phyloP scores from a whole-genome alignment of 2,113 vertebrate genomes.

The Rhizomys pruinosus region DNA sequence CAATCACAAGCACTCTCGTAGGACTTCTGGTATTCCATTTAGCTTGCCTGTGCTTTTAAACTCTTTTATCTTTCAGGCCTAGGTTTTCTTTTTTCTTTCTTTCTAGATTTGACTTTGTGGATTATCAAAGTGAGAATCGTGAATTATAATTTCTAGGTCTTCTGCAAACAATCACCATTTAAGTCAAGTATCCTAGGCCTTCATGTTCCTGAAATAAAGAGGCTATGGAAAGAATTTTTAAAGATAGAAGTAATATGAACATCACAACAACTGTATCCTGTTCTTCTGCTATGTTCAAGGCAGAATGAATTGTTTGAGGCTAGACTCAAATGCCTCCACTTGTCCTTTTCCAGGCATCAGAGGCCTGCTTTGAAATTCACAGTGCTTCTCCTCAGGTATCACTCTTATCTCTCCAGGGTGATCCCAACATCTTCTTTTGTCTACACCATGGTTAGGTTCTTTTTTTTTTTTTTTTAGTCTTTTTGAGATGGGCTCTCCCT shows the following conservation, averaged over 20 bases:
- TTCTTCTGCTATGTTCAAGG: neutral
- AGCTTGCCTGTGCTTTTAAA: neutral
- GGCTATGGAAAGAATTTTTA: rapidly evolving
- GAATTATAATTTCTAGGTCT: neutral
- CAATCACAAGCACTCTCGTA: neutral
- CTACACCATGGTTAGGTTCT: neutral
- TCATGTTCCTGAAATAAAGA: neutral
- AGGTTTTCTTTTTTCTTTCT: neutral
- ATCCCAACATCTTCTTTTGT: neutral
- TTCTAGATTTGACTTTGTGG: neutral
- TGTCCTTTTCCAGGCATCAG: neutral
- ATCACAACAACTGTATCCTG: neutral
- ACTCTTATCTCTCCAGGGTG: neutral
- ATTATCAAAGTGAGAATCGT: neutral
- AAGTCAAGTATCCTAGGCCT: neutral
- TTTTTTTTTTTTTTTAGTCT: too few species aligned
- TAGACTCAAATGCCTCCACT: too few species aligned
- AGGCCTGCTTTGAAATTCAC: neutral
- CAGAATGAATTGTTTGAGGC: neutral
- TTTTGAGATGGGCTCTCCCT: too few species aligned
- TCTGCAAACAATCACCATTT: rapidly evolving
- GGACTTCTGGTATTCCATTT: neutral
- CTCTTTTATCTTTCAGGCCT: neutral
- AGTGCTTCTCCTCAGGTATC: neutral
- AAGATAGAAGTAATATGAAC: neutral